phyloP scores from a whole-genome alignment of 2,888 invertebrate genomes.

The Fragum fragum region DNA sequence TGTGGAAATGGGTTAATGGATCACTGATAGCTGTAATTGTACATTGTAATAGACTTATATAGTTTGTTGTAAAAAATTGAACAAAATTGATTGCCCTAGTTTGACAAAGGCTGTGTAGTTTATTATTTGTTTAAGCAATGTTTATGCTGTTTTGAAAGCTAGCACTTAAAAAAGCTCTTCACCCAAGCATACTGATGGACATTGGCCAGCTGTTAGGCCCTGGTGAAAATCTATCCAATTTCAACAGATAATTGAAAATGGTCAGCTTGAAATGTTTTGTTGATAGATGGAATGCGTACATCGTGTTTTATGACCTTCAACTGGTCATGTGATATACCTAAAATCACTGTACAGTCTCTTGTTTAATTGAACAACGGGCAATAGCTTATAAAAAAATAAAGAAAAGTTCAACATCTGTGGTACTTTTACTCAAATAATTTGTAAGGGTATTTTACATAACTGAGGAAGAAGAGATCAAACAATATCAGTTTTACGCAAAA shows the following conservation, averaged over 20 bases:
- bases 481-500: no score
- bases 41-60: no score
- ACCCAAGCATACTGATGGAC: slow-evolving; percentile 19
- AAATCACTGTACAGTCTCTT: background rate
- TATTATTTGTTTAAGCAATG: slow-evolving; percentile 13
- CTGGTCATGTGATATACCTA: slow-evolving; percentile 23
- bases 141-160: slow-evolving; percentile 15
- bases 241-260: slow-evolving; percentile 23
- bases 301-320: slow-evolving; percentile 16
- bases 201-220: slow-evolving; percentile 14
- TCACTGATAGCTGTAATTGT: no score
- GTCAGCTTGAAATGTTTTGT: slow-evolving; percentile 17
- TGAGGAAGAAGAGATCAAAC: no score
- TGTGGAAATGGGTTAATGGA: no score
- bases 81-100: no score
- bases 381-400: no score
- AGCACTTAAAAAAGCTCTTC: slow-evolving; percentile 22
- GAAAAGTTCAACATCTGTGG: no score
- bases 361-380: background rate
- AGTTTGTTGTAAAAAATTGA: no score
- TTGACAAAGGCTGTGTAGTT: background rate
- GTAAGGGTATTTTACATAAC: no score
- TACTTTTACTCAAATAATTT: no score
- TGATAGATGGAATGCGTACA: slow-evolving; percentile 28
- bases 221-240: slow-evolving; percentile 19